phyloP scores from a whole-genome alignment of 2,797 vertebrate genomes.

The Smutsia temminckii region DNA sequence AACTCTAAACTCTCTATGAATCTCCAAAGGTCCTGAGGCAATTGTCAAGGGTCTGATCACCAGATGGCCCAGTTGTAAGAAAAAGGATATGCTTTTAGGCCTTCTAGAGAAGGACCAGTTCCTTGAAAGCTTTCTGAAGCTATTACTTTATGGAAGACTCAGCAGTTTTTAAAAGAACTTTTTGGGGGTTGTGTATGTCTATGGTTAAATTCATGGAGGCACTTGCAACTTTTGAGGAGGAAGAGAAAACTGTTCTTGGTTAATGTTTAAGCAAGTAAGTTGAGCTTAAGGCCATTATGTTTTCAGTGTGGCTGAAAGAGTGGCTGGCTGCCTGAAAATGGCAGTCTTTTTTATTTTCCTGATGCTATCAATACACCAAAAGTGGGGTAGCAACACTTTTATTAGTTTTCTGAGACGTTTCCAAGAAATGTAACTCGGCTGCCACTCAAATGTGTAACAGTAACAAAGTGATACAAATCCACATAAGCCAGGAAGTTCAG shows the following conservation, averaged over 20 bases:
- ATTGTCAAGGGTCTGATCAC: background rate
- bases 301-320: background rate
- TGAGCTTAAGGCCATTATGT: slow-evolving; percentile 14
- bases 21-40: background rate
- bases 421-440: slow-evolving; percentile 44
- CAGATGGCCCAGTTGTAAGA: background rate
- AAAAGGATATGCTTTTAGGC: background rate
- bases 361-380: slow-evolving; percentile 28
- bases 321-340: slow-evolving; percentile 23
- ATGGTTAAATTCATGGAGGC: background rate
- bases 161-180: background rate
- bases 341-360: slow-evolving; percentile 42
- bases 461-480: slow-evolving; percentile 74
- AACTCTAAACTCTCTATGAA: background rate
- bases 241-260: background rate
- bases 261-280: background rate
- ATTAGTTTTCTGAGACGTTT: slow-evolving; percentile 26
- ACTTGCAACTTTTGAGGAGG: background rate
- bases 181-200: background rate
- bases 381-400: background rate
- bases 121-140: slow-evolving; percentile 52
- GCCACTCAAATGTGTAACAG: slow-evolving; percentile 50
- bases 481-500: slow-evolving; percentile 80
- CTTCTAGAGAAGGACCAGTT: background rate
- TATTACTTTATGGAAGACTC: background rate